Percentiles rank a stretch among this genome's conserved stretches.
These are phyloP conservation scores for Erythrocercus mccallii DNA, from an alignment of 2,113 vertebrate genomes.

Conservation along the genomic window DNA sequence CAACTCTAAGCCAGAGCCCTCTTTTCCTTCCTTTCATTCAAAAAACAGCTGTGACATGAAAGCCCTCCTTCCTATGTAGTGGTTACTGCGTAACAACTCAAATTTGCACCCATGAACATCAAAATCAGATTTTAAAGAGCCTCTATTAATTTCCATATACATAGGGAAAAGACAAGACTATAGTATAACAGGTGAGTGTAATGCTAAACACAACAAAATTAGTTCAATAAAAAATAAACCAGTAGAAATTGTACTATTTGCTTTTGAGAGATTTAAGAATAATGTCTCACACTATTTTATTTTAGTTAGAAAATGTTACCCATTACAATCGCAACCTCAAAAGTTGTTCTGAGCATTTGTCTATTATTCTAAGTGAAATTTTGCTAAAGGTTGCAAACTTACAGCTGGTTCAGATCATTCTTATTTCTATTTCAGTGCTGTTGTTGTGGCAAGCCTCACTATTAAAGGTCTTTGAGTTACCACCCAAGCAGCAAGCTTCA, in stretches of 20 bases:
- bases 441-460: not conserved
- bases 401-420: not conserved
- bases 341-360: not conserved
- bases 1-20: not conserved
- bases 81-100: not conserved
- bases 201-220: fast-evolving
- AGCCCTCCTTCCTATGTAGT: not conserved
- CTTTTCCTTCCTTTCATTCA: not conserved
- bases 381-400: not conserved
- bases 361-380: not conserved
- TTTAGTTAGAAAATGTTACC: not conserved
- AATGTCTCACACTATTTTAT: not conserved
- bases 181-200: not conserved
- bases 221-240: not conserved
- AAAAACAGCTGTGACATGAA: not conserved
- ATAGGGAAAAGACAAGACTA: not conserved
- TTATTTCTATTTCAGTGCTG: not conserved
- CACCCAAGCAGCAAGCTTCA: not conserved
- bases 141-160: not conserved
- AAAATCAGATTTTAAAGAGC: not conserved
- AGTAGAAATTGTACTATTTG: not conserved
- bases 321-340: not conserved
- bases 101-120: not conserved
- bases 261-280: not conserved
- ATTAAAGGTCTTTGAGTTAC: not conserved